Conservation (phyloP, 1,140 invertebrate genomes). For the Zaprionus kolodkinae region DNA sequence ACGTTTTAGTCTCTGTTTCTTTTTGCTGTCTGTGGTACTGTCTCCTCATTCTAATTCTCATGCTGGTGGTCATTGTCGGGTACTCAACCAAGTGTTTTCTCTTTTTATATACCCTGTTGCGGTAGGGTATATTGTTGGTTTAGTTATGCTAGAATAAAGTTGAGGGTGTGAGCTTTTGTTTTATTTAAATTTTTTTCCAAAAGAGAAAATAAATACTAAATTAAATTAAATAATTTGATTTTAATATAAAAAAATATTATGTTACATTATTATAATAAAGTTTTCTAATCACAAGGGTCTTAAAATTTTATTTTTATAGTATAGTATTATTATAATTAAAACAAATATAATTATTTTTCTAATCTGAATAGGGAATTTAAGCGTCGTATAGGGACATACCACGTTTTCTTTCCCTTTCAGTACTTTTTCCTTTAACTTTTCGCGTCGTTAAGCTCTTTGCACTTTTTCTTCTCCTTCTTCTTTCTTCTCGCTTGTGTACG, state of each 20-base stretch:
- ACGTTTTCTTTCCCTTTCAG: slow-evolving; percentile 14
- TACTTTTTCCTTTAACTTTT: slow-evolving; percentile 44
- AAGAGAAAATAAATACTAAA: neutral
- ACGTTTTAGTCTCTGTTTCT: neutral
- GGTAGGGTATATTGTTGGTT: neutral
- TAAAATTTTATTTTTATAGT: no score
- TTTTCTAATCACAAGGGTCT: no score
- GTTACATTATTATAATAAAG: no score
- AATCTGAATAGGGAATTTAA: neutral
- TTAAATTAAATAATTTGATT: neutral
- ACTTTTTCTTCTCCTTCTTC: neutral
- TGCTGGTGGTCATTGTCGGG: slow-evolving; percentile 51
- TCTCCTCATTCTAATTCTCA: neutral
- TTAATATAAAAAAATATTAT: no score
- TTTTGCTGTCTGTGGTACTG: neutral
- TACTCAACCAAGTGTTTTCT: slow-evolving; percentile 2
- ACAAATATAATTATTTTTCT: neutral
- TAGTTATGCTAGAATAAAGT: no score
- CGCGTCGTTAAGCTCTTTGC: slow-evolving; percentile 29
- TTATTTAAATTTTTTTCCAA: no score
- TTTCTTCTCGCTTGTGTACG: neutral
- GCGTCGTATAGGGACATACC: neutral
- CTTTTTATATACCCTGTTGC: slow-evolving; percentile 2
- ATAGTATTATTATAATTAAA: no score
- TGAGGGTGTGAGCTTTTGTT: no score